These are phyloP conservation scores for Phortica magna DNA, from an alignment of 2,888 invertebrate genomes.

Conservation along the genomic window DNA sequence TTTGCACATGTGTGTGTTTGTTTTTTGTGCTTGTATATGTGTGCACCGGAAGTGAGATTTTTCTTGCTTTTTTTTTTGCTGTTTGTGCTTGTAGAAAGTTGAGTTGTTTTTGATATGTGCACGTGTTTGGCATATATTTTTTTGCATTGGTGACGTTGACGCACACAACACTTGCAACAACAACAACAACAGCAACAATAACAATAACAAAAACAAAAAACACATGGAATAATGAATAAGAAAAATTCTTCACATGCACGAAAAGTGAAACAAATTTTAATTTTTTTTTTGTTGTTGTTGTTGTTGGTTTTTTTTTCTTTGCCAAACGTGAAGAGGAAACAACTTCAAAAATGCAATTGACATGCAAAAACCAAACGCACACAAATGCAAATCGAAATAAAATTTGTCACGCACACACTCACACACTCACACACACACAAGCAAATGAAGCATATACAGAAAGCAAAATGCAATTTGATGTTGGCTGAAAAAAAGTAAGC, in stretches of 20 bases:
- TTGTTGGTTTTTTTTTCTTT: not conserved
- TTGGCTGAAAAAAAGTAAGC: not conserved
- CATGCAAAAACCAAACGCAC: conserved; percentile 2
- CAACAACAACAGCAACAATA: too few relatives aligned
- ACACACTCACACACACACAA: conserved; percentile 5
- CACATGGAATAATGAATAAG: not conserved
- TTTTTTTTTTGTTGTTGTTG: not conserved
- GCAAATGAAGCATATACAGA: not conserved
- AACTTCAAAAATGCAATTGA: conserved; percentile 8
- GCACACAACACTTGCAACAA: not conserved
- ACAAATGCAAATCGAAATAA: conserved; percentile 28
- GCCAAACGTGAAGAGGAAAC: not conserved
- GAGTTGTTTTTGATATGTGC: conserved; percentile 29
- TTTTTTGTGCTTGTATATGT: not conserved
- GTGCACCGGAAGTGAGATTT: conserved; percentile 17
- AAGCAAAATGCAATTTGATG: conserved; percentile 11
- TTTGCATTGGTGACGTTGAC: not conserved
- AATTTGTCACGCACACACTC: conserved; percentile 26
- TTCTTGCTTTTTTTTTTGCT: not conserved
- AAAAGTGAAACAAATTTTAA: conserved; percentile 11
- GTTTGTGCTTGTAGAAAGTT: not conserved
- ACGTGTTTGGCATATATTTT: conserved; percentile 25
- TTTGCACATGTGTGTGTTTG: not conserved
- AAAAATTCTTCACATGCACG: conserved; percentile 3
- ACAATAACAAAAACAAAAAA: not conserved